Percentiles rank a stretch among this genome's conserved stretches.
phyloP scores from a whole-genome alignment of 2,888 invertebrate species.

The Phasia obesa region DNA sequence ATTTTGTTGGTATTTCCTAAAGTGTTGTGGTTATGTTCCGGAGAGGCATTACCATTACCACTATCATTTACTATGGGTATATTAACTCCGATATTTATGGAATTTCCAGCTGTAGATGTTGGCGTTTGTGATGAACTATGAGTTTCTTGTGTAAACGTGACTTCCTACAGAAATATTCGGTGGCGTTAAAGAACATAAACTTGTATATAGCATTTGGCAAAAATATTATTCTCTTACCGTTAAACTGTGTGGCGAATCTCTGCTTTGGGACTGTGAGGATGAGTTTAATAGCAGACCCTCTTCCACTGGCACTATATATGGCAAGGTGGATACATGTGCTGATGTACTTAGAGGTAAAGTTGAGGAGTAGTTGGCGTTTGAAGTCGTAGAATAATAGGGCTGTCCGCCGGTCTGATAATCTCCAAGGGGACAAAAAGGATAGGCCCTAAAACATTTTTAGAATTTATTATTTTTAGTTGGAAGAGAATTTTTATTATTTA shows the following conservation, averaged over 20 bases:
- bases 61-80: conserved; percentile 65
- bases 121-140: conserved; percentile 82
- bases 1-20: conserved; percentile 85
- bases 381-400: conserved; percentile 87
- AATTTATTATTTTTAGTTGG: not conserved
- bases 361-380: conserved; percentile 73
- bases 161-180: conserved; percentile 77
- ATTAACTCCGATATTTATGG: conserved; percentile 83
- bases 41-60: conserved; percentile 78
- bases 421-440: conserved; percentile 90
- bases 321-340: conserved; percentile 82
- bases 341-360: conserved; percentile 77
- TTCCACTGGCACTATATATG: conserved; percentile 89
- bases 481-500: too few species aligned
- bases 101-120: conserved; percentile 84
- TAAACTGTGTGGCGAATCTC: conserved; percentile 87
- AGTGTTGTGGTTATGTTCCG: conserved; percentile 78
- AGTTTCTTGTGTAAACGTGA: conserved; percentile 81
- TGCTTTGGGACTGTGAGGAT: conserved; percentile 83
- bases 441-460: conserved; percentile 84
- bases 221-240: conserved; percentile 84
- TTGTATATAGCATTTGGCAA: not conserved
- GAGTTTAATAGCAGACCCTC: conserved; percentile 85
- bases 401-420: conserved; percentile 83
- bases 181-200: not conserved